Percentiles rank a stretch among this genome's conserved stretches.
Evolutionary conservation across 2,888 invertebrate genomes (phyloP).

Genomic region (Ectemnius lituratus): DNA sequence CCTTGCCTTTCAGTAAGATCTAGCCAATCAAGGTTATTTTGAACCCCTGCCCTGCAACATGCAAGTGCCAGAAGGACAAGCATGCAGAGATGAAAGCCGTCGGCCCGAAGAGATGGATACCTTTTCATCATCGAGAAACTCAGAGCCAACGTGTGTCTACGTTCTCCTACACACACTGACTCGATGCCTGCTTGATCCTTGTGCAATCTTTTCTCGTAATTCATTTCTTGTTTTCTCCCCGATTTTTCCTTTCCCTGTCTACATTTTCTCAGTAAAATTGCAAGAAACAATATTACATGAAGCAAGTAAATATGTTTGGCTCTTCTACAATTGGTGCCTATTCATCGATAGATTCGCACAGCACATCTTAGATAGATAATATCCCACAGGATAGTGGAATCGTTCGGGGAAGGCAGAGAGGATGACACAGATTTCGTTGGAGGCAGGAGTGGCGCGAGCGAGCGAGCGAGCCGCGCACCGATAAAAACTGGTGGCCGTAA

Average conservation of each 20-base stretch:
- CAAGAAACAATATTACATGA: too few species aligned
- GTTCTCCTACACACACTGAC: constrained; percentile 2
- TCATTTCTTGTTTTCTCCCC: too few species aligned
- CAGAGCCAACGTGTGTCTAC: constrained; percentile 22
- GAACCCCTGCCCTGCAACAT: constrained; percentile 27
- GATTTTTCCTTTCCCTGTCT: too few species aligned
- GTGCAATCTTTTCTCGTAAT: background rate
- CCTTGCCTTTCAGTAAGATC: constrained; percentile 39
- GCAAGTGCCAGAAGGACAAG: constrained; percentile 3
- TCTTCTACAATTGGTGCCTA: background rate
- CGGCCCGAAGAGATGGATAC: constrained; percentile 23
- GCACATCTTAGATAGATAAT: too few species aligned
- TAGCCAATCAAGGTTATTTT: constrained; percentile 51
- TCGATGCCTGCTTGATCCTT: background rate
- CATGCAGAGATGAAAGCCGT: background rate
- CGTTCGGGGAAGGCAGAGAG: background rate
- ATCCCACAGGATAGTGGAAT: background rate
- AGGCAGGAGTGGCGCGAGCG: background rate
- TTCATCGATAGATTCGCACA: background rate
- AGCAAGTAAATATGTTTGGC: too few species aligned
- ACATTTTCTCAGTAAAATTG: too few species aligned
- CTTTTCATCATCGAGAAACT: constrained; percentile 46
- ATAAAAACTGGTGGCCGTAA: constrained; percentile 60
- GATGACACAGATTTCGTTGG: constrained; percentile 3
- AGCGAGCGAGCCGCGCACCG: background rate